Evolutionary conservation across 2,888 invertebrate genomes (phyloP), one percentile per base, ranked within the genome.

Genomic region (Drosophila basisetae): DNA sequence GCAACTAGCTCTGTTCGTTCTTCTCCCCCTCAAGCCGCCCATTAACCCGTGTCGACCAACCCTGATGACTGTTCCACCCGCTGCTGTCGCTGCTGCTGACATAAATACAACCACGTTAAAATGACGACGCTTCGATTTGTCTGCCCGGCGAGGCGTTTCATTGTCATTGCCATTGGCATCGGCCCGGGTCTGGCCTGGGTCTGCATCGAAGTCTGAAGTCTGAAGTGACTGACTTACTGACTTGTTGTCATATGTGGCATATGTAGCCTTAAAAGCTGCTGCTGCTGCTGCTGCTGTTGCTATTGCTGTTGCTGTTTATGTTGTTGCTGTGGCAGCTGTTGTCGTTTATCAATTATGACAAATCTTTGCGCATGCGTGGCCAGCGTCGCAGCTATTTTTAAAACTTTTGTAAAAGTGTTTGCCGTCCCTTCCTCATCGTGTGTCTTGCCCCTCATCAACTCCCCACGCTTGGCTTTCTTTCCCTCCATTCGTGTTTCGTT

Each of bases 331-430:
- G 60, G 78, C 71, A 68, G 78, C 67, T 72, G 76, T 76, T 80
- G 81, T 80, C 88, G 81, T 89, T 92, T 92, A 92, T 92, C 92
- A 92, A 92, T 92, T 92, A 92, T 92, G 92, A 92, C 92, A 92
- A 92, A 92, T 92, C 92, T 92, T 92, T 91, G 91, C 91, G 92
- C 92, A 91, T 92, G 92, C 92, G 84, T 92, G 91, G 87, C 91
- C 89, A 80, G 73, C 56, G 68, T 76, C 75, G 73, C 70, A 63
- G 82, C 82, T 85, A 85, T 85, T 89, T 84, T 79, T 87, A 80
- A 87, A 76, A 85, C 70, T 73, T 76, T 70, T 63, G 50, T 72
- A 66, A 56, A 70, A 73, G 67, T 77, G 60, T 68, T 63, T 73
- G 66, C 68, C 55, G 56, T 50, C 52, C 35, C 56, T 33, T 52